Conservation (phyloP, 1,140 invertebrate species). For the Halyomorpha halys region DNA sequence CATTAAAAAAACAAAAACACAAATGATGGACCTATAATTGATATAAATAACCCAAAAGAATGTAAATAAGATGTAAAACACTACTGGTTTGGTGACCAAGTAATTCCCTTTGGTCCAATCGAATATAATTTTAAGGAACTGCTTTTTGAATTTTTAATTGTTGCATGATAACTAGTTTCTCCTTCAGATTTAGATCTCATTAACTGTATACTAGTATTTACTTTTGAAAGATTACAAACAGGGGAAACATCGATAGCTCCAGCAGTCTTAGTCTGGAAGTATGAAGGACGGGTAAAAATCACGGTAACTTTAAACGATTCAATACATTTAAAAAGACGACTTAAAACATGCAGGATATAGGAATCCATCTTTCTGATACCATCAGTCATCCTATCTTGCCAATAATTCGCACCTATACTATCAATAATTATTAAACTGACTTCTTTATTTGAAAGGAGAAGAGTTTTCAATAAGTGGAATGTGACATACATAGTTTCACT, state of each 20-base stretch:
- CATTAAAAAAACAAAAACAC: too few relatives aligned
- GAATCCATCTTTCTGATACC: slow-evolving; percentile 2
- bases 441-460: neutral
- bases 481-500: neutral
- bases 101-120: neutral
- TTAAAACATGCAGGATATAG: neutral
- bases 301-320: neutral
- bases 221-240: neutral
- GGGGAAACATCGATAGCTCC: neutral
- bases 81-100: neutral
- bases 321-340: neutral
- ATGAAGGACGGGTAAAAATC: neutral
- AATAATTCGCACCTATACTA: neutral
- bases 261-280: neutral
- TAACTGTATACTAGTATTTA: slow-evolving; percentile 6
- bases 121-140: neutral
- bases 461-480: neutral
- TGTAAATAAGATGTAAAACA: too few relatives aligned
- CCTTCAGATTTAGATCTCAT: neutral
- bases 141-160: neutral
- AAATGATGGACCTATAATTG: too few relatives aligned
- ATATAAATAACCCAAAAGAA: too few relatives aligned
- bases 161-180: neutral
- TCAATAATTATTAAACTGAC: slow-evolving; percentile 1
- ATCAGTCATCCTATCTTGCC: neutral